Conservation (phyloP, 2,888 invertebrate species). For the Boloria selene region DNA sequence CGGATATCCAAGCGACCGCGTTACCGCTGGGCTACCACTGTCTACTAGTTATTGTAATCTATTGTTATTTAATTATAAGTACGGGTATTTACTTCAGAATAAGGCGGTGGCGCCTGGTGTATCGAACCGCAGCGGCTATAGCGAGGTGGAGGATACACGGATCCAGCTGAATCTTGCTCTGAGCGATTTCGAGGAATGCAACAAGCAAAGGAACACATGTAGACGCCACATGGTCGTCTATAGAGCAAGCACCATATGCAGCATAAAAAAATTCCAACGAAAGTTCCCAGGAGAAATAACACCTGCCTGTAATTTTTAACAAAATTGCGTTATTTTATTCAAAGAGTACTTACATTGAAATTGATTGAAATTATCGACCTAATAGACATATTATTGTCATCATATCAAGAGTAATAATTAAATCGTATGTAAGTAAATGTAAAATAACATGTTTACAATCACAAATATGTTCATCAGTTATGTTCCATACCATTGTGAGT, state of each 20-base stretch:
- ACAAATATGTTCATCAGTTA: background rate
- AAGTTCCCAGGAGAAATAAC: conserved; percentile 86
- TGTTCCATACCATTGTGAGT: conserved; percentile 63
- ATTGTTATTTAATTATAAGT: no score
- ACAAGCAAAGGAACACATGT: conserved; percentile 65
- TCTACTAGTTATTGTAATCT: no score
- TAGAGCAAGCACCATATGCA: conserved; percentile 84
- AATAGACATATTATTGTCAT: no score
- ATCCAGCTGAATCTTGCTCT: conserved; percentile 90
- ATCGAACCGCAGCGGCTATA: conserved; percentile 93
- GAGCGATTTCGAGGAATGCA: conserved; percentile 79
- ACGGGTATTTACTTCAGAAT: conserved; percentile 85
- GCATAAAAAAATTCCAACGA: conserved; percentile 85
- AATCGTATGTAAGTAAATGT: background rate
- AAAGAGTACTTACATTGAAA: background rate
- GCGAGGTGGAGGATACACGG: conserved; percentile 91
- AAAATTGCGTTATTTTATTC: background rate
- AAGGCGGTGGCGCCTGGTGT: conserved; percentile 91
- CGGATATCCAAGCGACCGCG: no score
- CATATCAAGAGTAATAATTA: no score
- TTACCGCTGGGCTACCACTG: no score
- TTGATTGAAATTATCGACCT: no score
- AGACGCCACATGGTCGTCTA: conserved; percentile 57
- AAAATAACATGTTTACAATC: background rate
- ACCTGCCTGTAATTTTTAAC: conserved; percentile 75